Conservation (phyloP, 1,140 invertebrate species). For the Plutomurus gul region DNA sequence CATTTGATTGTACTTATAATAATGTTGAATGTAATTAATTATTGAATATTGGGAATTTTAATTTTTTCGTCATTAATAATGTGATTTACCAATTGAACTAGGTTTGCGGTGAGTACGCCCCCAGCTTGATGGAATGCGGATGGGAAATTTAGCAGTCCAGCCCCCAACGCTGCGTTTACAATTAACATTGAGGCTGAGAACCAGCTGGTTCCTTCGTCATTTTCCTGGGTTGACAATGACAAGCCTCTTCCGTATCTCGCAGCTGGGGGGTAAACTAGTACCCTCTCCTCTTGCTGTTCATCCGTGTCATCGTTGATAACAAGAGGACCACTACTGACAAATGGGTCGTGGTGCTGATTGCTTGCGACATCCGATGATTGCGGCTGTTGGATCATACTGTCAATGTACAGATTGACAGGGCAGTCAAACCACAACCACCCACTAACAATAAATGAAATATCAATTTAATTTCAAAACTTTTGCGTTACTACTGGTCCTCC, state of each 20-base stretch:
- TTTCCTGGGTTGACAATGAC: neutral
- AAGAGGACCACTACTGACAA: neutral
- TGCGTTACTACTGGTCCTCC: no score
- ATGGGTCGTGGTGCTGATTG: neutral
- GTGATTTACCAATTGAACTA: slow-evolving; percentile 64
- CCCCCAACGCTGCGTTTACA: slow-evolving; percentile 72
- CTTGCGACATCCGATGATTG: neutral
- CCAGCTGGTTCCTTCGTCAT: slow-evolving; percentile 60
- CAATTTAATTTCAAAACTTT: no score
- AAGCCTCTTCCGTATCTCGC: neutral
- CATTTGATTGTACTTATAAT: no score
- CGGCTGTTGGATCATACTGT: no score
- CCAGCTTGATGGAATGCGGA: slow-evolving; percentile 70
- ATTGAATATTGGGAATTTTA: neutral
- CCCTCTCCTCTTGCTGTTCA: neutral
- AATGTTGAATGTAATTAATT: no score
- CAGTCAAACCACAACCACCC: no score
- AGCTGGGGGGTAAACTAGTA: neutral
- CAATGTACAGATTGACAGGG: no score
- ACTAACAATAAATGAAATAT: no score
- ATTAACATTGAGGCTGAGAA: slow-evolving; percentile 69
- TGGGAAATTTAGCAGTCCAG: slow-evolving; percentile 74
- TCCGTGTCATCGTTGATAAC: slow-evolving; percentile 20
- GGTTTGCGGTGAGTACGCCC: slow-evolving; percentile 64
- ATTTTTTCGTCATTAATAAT: slow-evolving; percentile 26